Evolutionary conservation across 2,888 invertebrate genomes (phyloP).

Genomic region (Cheilosia soror): DNA sequence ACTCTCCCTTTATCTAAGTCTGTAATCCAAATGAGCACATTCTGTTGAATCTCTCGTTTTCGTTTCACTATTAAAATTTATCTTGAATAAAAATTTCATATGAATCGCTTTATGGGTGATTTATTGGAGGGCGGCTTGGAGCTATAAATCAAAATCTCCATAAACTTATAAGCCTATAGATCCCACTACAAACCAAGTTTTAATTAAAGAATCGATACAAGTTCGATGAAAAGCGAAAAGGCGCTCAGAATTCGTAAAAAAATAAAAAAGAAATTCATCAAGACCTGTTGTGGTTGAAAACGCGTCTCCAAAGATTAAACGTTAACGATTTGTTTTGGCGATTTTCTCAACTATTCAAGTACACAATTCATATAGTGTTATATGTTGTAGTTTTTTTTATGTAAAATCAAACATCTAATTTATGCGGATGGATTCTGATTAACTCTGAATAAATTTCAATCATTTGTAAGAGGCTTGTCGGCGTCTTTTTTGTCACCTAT

Average conservation of each 20-base stretch:
- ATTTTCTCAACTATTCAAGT: not conserved
- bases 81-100: not conserved
- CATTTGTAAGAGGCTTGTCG: slow-evolving; percentile 18
- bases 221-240: slow-evolving; percentile 3
- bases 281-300: not conserved
- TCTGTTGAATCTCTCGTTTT: slow-evolving; percentile 40
- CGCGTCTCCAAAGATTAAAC: not conserved
- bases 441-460: slow-evolving; percentile 29
- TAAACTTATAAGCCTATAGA: slow-evolving; percentile 1
- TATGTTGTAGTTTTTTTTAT: no score
- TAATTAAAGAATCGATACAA: slow-evolving; percentile 59
- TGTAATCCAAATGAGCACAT: slow-evolving; percentile 36
- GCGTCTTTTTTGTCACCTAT: slow-evolving; percentile 25
- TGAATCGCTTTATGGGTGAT: slow-evolving; percentile 66
- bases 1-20: slow-evolving; percentile 17
- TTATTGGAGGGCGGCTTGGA: slow-evolving; percentile 63
- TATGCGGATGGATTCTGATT: not conserved
- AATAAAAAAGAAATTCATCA: not conserved
- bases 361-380: not conserved
- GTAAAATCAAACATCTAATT: not conserved
- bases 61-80: slow-evolving; percentile 40
- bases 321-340: slow-evolving; percentile 14
- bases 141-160: slow-evolving; percentile 58
- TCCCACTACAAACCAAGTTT: slow-evolving; percentile 13
- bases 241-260: slow-evolving; percentile 17